A percentile compares a stretch with the other conserved stretches of the same genome.
These are phyloP conservation scores for Drosophila truncata DNA, from an alignment of 1,140 invertebrate genomes.

Conservation along the genomic window DNA sequence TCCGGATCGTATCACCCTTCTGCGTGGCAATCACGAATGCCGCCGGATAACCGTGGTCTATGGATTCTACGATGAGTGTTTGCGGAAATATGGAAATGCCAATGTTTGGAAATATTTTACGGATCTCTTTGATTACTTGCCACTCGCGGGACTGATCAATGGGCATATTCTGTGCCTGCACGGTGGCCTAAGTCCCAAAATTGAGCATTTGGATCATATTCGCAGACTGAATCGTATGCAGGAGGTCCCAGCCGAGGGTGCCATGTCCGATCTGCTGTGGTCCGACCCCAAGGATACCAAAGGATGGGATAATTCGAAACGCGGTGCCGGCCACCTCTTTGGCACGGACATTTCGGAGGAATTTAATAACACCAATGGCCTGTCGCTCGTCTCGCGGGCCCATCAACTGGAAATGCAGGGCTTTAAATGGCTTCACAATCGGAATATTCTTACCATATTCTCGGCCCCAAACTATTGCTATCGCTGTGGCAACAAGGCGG, in stretches of 20 bases:
- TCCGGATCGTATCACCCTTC: background rate
- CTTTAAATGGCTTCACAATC: background rate
- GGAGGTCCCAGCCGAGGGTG: background rate
- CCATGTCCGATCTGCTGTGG: background rate
- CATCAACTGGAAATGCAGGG: background rate
- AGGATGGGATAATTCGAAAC: background rate
- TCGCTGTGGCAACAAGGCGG: background rate
- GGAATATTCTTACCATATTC: background rate
- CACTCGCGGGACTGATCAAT: background rate
- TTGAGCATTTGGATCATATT: background rate
- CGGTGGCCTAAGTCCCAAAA: background rate
- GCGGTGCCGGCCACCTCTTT: background rate
- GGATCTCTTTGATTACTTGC: background rate
- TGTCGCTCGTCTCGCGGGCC: background rate
- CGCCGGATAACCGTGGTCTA: background rate
- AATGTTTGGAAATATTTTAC: background rate
- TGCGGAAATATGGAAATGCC: background rate
- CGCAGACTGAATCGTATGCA: background rate
- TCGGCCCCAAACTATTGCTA: background rate
- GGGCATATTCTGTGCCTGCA: background rate
- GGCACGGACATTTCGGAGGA: background rate
- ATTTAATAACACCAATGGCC: background rate
- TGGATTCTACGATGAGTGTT: too few species aligned
- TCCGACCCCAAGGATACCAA: background rate
- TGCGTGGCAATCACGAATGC: background rate